phyloP scores from a whole-genome alignment of 1,140 invertebrate species.

The Zaprionus inermis region DNA sequence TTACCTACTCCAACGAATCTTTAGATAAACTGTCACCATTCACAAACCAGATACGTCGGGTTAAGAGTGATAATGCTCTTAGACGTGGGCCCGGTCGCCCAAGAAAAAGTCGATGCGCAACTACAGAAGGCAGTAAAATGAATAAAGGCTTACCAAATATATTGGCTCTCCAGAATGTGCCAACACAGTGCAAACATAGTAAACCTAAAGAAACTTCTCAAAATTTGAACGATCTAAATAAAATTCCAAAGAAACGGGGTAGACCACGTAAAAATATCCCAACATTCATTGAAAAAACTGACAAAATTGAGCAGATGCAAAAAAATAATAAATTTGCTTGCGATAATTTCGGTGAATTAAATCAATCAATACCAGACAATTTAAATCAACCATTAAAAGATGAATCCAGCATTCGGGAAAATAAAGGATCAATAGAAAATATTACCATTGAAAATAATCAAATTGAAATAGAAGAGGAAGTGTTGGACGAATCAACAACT shows the following conservation, averaged over 20 bases:
- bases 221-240: no score
- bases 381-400: background rate
- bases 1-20: constrained; percentile 62
- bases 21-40: constrained; percentile 22
- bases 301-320: background rate
- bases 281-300: background rate
- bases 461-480: background rate
- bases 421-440: background rate
- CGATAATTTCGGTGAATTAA: background rate
- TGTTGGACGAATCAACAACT: background rate
- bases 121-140: background rate
- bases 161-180: background rate
- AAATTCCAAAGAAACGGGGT: background rate
- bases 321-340: background rate
- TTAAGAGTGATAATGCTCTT: constrained; percentile 33
- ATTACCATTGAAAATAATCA: background rate
- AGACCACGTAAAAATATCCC: constrained; percentile 1
- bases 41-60: constrained; percentile 24
- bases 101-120: background rate
- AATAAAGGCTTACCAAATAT: background rate
- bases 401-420: background rate
- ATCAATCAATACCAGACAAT: background rate
- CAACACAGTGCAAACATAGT: background rate
- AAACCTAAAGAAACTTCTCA: background rate
- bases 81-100: constrained; percentile 19